A percentile compares a stretch with the other conserved stretches of the same genome.
These are phyloP conservation scores for Rhynchopsitta pachyrhyncha DNA, from an alignment of 2,113 vertebrate genomes.

Conservation along the genomic window DNA sequence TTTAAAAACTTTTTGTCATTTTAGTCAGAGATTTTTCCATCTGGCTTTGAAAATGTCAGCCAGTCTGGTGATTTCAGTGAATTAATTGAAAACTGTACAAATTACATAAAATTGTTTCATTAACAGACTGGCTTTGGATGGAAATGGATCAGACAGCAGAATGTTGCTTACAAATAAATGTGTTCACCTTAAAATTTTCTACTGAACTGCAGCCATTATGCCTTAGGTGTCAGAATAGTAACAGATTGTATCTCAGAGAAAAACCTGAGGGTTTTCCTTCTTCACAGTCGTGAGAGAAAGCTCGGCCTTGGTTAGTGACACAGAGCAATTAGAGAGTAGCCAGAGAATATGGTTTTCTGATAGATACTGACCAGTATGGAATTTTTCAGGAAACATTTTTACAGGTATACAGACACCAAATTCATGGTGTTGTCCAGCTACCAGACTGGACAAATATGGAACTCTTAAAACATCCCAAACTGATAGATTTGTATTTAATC, in stretches of 20 bases:
- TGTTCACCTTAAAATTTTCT: neutral
- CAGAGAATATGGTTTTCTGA: neutral
- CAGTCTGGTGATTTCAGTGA: neutral
- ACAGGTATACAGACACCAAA: neutral
- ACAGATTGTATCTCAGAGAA: neutral
- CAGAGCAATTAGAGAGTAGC: neutral
- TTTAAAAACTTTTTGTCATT: neutral
- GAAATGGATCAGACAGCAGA: neutral
- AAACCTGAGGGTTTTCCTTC: neutral
- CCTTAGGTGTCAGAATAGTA: neutral
- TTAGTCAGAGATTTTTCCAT: neutral
- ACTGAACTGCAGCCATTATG: neutral
- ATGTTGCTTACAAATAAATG: neutral
- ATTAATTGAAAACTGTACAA: neutral
- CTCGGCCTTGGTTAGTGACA: neutral
- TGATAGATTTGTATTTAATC: neutral
- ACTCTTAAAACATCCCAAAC: neutral
- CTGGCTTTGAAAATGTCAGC: neutral
- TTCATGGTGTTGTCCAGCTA: neutral
- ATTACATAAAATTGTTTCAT: neutral
- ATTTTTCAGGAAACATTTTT: neutral
- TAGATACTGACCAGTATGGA: neutral
- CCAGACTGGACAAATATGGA: neutral
- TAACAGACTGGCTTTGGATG: neutral
- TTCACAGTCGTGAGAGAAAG: neutral